Percentiles rank a stretch among this genome's conserved stretches.
These are phyloP conservation scores for Hirundichthys speculiger DNA, from an alignment of 2,113 vertebrate species.

Conservation along the genomic window DNA sequence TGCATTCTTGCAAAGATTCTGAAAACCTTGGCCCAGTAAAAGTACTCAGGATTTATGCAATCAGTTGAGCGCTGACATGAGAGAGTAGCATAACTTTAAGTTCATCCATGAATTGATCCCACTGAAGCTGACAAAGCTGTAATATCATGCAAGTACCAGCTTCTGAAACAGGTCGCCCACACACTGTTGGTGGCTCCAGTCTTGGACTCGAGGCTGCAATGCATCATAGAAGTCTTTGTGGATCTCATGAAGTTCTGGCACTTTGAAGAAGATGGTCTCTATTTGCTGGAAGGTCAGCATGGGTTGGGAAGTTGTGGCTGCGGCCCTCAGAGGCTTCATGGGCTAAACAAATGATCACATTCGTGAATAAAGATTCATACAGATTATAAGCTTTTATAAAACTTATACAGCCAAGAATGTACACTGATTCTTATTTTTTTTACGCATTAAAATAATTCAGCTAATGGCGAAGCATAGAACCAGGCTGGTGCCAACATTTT, in stretches of 20 bases:
- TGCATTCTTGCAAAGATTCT: not conserved
- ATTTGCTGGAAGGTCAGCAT: constrained; percentile 94
- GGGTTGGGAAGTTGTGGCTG: constrained; percentile 96
- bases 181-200: constrained; percentile 93
- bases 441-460: no score
- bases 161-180: constrained; percentile 99
- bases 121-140: not conserved
- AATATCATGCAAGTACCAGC: constrained; percentile 73
- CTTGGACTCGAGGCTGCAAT: constrained; percentile 90
- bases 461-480: no score
- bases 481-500: no score
- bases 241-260: constrained; percentile 97
- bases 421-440: no score
- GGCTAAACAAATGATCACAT: constrained; percentile 79
- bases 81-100: not conserved
- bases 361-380: no score
- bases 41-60: not conserved
- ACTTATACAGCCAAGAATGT: no score
- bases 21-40: not conserved
- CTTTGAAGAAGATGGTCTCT: constrained; percentile 99
- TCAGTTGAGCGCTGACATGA: not conserved
- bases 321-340: constrained; percentile 96
- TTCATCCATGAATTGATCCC: no score
- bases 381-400: no score
- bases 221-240: constrained; percentile 97